Base-by-base conservation (phyloP, 1,140 invertebrate species). In the Brachionus angularis region DNA sequence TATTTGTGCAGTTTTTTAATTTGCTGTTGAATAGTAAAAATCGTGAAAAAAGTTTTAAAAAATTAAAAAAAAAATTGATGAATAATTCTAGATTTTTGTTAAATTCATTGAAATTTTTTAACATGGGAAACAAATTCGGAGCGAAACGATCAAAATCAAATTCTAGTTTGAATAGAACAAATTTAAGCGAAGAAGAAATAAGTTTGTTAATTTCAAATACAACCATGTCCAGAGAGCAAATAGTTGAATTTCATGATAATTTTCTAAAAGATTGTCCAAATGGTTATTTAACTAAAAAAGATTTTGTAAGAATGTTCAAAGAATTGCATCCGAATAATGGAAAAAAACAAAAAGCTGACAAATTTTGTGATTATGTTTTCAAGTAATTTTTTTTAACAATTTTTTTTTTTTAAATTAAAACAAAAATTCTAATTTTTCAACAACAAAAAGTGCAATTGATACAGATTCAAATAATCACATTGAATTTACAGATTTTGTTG, bases 361-460 rank as follows among this genome's bases (percentile, higher is more conserved):
- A 58, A 58, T 58, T 58, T 39, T 58, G 53, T 36, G 53, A 58
- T 25, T 58, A 58, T 36, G 23, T 58, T 14, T 58, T 58, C 33
- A 58, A n/a, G n/a, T n/a, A n/a, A n/a, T n/a, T n/a, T n/a, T n/a
- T n/a, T n/a, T n/a, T n/a, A n/a, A n/a, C n/a, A n/a, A n/a, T n/a
- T n/a, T n/a, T n/a, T n/a, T n/a, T n/a, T n/a, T n/a, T n/a, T n/a
- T n/a, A n/a, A n/a, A n/a, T n/a, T n/a, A n/a, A n/a, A n/a, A n/a
- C n/a, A n/a, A n/a, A n/a, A n/a, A n/a, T n/a, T n/a, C n/a, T n/a
- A n/a, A n/a, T n/a, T n/a, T n/a, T n/a, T n/a, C n/a, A n/a, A n/a
- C n/a, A n/a, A n/a, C n/a, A n/a, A n/a, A n/a, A n/a, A n/a, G n/a
- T 39, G 53, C 53, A 4, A 39, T 58, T 3, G 53, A 58, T 21